Conservation (phyloP, 2,113 vertebrate genomes). For the Larimichthys polyactis region DNA sequence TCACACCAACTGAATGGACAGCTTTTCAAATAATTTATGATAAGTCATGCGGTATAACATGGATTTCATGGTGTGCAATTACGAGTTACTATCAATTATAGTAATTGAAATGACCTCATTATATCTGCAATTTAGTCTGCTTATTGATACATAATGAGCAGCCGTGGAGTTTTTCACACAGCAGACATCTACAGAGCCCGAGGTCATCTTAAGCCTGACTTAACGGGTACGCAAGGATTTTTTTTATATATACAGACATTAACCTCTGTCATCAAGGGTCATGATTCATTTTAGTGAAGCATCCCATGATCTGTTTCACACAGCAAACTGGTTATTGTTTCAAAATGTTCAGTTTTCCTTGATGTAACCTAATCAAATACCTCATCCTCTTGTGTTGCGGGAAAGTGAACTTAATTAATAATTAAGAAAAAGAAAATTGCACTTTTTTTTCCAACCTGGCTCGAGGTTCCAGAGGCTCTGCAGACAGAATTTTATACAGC, state of each 20-base stretch:
- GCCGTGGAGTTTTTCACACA: not conserved
- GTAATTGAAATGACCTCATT: constrained; percentile 22
- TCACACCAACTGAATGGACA: not conserved
- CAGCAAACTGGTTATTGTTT: not conserved
- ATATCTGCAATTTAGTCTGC: not conserved
- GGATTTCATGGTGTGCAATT: constrained; percentile 15
- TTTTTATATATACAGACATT: not conserved
- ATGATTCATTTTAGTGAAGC: not conserved
- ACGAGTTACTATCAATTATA: not conserved
- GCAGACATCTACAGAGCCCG: not conserved
- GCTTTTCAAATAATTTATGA: not conserved
- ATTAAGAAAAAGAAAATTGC: not conserved
- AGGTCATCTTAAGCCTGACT: no score
- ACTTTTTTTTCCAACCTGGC: not conserved
- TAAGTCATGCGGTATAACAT: not conserved
- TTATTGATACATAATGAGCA: constrained; percentile 20
- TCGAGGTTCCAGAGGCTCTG: not conserved
- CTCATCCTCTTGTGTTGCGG: not conserved
- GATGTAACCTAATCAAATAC: not conserved
- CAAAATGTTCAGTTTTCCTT: not conserved
- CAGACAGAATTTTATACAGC: not conserved
- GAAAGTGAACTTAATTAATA: not conserved
- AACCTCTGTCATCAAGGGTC: not conserved
- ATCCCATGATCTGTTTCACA: not conserved
- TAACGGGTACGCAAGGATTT: no score